Conservation (phyloP, 2,888 invertebrate species). For the Shargacucullia verbasci region DNA sequence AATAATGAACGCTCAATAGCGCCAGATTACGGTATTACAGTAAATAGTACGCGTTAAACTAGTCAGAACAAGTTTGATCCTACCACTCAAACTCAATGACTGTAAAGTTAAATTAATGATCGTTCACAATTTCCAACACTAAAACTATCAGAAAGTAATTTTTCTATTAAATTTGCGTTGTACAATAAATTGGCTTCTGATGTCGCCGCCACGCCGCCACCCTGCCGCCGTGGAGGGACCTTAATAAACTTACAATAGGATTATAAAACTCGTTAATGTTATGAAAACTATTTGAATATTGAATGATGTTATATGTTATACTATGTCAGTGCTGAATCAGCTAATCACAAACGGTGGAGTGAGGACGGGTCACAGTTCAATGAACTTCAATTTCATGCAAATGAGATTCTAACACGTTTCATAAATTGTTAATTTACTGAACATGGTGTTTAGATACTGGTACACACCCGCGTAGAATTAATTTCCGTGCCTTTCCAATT, state of each 20-base stretch:
- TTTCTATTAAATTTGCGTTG: conserved; percentile 12
- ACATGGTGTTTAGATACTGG: not conserved
- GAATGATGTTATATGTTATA: conserved; percentile 17
- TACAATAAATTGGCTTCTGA: conserved; percentile 15
- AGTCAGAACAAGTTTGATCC: conserved; percentile 12
- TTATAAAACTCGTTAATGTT: conserved; percentile 14
- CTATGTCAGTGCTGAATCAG: not conserved
- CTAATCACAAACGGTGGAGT: not conserved
- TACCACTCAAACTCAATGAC: conserved; percentile 11
- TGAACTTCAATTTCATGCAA: conserved; percentile 11
- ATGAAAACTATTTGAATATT: conserved; percentile 21
- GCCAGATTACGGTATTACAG: conserved; percentile 7
- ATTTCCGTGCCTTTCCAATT: conserved; percentile 1
- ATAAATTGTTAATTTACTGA: conserved; percentile 7
- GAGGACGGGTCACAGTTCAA: conserved; percentile 7
- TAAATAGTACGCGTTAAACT: not conserved
- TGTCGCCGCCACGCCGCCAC: conserved; percentile 7
- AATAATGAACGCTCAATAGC: conserved; percentile 11
- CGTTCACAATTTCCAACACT: conserved; percentile 1
- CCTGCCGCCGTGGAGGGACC: conserved; percentile 14
- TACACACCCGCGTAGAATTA: not conserved
- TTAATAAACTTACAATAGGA: conserved; percentile 18
- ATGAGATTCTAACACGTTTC: not conserved
- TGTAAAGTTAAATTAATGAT: conserved; percentile 15
- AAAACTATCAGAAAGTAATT: conserved; percentile 23